Percentiles rank a stretch among this genome's conserved stretches.
Conservation (phyloP, 2,797 vertebrate genomes). For the Myotis myotis region DNA sequence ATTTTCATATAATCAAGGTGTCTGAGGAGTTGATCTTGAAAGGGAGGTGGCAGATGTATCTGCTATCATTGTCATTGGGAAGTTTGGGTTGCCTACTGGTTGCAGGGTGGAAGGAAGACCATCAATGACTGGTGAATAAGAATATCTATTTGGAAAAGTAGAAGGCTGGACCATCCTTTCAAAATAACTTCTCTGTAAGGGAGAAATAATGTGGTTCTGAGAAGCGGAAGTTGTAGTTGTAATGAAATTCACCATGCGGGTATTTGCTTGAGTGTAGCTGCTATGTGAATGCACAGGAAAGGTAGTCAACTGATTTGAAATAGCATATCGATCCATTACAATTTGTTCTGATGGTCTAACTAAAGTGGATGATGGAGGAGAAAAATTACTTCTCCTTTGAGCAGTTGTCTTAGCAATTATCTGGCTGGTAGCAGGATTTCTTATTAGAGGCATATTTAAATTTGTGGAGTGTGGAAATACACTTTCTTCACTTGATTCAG, state of each 20-base stretch:
- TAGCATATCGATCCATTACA: background rate
- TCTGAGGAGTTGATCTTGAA: background rate
- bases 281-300: background rate
- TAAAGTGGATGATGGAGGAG: background rate
- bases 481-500: background rate
- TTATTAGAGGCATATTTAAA: constrained; percentile 30
- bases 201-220: constrained; percentile 49
- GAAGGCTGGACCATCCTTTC: constrained; percentile 20
- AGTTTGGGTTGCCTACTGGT: constrained; percentile 14
- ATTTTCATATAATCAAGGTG: background rate
- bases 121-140: constrained; percentile 1
- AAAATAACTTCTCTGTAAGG: constrained; percentile 52
- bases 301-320: constrained; percentile 43
- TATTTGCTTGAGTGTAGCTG: constrained; percentile 2
- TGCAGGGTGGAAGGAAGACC: constrained; percentile 42
- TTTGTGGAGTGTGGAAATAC: background rate
- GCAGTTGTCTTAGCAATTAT: background rate
- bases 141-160: constrained; percentile 1
- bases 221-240: constrained; percentile 47
- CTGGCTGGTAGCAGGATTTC: constrained; percentile 12
- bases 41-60: constrained; percentile 45
- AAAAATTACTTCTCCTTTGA: background rate
- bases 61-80: constrained; percentile 48
- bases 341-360: background rate
- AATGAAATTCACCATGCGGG: constrained; percentile 40